Base-by-base conservation (phyloP, 2,888 invertebrate species). In the Cantharis lateralis region DNA sequence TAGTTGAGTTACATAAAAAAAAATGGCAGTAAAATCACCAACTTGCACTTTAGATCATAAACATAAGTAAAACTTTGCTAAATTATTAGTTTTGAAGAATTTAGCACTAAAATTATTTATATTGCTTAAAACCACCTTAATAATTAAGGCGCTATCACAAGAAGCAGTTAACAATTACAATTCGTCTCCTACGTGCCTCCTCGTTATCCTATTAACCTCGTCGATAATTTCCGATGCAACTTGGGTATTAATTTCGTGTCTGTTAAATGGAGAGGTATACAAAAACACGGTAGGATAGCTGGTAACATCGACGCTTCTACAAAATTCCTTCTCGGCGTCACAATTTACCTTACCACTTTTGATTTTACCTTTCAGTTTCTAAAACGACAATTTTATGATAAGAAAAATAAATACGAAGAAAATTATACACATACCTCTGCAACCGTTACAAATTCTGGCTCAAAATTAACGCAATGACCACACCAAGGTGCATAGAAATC, bases 401-500 rank as follows among this genome's bases (percentile, higher is more conserved):
- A 69, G 18, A 69, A 75, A 71, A 15, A 64, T 63, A 18, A 10
- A 10, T 4, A 75, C 28, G 74, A 76, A 71, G 62, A 74, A 70
- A 81, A 79, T 71, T 70, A 74, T 75, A 78, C n/a, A 69, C 74
- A 62, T 86, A 93, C 93, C 89, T 91, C 89, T 11, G 93, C 92
- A 68, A 93, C 90, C 80, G 89, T 88, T 80, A 92, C 91, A 87
- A 93, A 94, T 80, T 93, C 91, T 2, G 94, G 93, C 78, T 93
- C 92, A 85, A 94, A 92, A 78, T 89, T 89, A 79, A 91, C 90
- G 83, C 94, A 94, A 82, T 90, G 91, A 15, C 89, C 89, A 84
- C 91, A 91, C 93, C 93, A 93, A 0, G 93, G 93, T 15, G 92
- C 92, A 85, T 90, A 93, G 86, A 92, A 94, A 87, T 93, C 93